Percentiles rank a stretch among this genome's conserved stretches.
Evolutionary conservation across 2,797 vertebrate species (phyloP).

Genomic region (Mus caroli): DNA sequence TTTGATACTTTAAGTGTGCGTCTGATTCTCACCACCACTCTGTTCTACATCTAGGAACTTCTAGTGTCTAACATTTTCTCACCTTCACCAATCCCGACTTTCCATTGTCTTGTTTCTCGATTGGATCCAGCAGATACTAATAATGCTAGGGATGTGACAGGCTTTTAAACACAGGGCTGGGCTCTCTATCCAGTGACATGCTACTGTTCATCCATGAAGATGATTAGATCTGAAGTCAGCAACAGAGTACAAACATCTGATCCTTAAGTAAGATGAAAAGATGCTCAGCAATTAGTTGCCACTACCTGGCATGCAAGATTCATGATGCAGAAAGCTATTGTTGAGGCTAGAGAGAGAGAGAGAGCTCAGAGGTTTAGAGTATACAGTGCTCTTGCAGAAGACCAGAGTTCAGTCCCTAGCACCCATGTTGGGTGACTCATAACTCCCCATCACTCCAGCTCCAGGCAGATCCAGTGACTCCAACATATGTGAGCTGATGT

Average conservation of each 20-base stretch:
- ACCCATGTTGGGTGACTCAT: neutral
- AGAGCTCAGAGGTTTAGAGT: neutral
- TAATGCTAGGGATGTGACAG: neutral
- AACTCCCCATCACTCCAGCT: neutral
- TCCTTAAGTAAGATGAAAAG: neutral
- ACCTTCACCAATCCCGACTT: neutral
- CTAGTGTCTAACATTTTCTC: conserved; percentile 9
- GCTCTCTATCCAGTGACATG: neutral
- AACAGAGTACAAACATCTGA: conserved; percentile 3
- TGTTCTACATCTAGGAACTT: conserved; percentile 9
- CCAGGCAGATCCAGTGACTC: neutral
- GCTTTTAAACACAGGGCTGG: neutral
- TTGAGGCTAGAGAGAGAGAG: neutral
- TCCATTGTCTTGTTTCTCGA: neutral
- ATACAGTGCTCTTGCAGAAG: neutral
- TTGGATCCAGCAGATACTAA: neutral
- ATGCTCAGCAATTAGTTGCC: neutral
- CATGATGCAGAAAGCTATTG: neutral
- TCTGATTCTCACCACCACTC: neutral
- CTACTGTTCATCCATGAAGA: conserved; percentile 23
- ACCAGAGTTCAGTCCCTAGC: neutral
- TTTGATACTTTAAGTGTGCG: conserved; percentile 6
- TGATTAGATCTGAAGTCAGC: neutral
- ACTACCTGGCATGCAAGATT: conserved; percentile 24
- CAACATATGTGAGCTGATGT: neutral